Evolutionary conservation across 30 jellyfish, hydroid and myxozoan species (phyloP), one percentile per base, ranked within the genome.

Genomic region (Hydractinia symbiolongicarpus): DNA sequence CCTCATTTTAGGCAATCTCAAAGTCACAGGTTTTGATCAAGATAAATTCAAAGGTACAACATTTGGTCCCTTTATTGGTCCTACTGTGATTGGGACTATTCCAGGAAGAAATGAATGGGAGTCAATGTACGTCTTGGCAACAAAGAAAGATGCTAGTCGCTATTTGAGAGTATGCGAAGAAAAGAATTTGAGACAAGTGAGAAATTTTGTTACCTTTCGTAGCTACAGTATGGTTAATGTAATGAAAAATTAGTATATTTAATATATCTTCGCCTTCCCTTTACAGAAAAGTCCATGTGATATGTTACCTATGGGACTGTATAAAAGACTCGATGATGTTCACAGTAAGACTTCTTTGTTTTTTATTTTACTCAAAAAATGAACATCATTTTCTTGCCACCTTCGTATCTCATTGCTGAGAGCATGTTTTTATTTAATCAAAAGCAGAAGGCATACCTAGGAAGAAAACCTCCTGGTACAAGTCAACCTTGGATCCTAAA

Each of bases 41-140:
- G 74, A 64, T 64, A 7, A 13, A 6, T 64, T 64, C 17, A 64
- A 64, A 13, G 74, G 74, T 4, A 64, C 40, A 51, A 44, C 52
- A 13, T 64, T n/a, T 64, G 74, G 74, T 13, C 74, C 74, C 7
- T 64, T 64, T 64, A 64, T 64, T 64, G 74, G 74, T 13, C 74
- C 74, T n/a, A 64, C 74, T 51, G 74, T 64, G 16, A 64, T 64
- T 4, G 74, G 74, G 40, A 64, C 74, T 64, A 44, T 64, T n/a
- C 74, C 74, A n/a, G 74, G 74, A 13, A 44, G 74, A 7, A 64
- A 64, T 51, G 74, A 64, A 64, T 64, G 74, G 74, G 74, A 64
- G 4, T 64, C 74, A n/a, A 64, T 64, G 74, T 64, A n/a, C 40
- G 74, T 64, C 9, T 64, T 64, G 74, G 74, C 74, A 6, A 64